These are phyloP conservation scores for Smittia sp. DNA, from an alignment of 2,888 invertebrate species.

Conservation along the genomic window DNA sequence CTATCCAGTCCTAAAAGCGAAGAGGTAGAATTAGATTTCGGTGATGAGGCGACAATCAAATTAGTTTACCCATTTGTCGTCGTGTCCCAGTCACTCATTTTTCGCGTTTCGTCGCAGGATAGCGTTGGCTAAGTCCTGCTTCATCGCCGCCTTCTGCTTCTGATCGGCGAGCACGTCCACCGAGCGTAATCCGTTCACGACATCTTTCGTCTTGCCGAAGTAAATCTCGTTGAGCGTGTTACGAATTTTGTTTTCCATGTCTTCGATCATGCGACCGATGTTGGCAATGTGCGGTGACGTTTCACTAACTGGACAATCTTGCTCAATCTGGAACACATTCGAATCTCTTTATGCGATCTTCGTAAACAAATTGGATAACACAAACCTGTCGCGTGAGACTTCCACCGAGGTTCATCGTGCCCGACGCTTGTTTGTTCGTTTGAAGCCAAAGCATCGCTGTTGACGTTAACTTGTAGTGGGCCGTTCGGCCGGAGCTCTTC, in stretches of 20 bases:
- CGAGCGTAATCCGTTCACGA: constrained; percentile 86
- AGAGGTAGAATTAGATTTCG: too few relatives aligned
- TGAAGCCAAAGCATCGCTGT: constrained; percentile 99
- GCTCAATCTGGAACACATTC: constrained; percentile 69
- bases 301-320: constrained; percentile 86
- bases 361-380: constrained; percentile 44
- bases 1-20: constrained; percentile 1
- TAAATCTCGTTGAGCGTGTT: constrained; percentile 98
- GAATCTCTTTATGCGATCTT: too few relatives aligned
- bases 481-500: constrained; percentile 88
- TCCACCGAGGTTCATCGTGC: constrained; percentile 98
- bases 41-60: background rate
- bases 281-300: constrained; percentile 96
- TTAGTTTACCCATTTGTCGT: background rate
- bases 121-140: constrained; percentile 81
- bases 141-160: constrained; percentile 77
- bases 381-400: constrained; percentile 92
- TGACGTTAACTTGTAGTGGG: constrained; percentile 97
- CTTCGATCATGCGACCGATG: constrained; percentile 98
- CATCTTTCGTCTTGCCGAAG: constrained; percentile 98
- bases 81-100: constrained; percentile 45
- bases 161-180: constrained; percentile 83
- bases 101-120: constrained; percentile 79
- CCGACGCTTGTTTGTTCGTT: constrained; percentile 93
- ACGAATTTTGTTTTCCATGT: constrained; percentile 99